Conservation (phyloP, 2,797 vertebrate genomes). For the Microchirus variegatus region DNA sequence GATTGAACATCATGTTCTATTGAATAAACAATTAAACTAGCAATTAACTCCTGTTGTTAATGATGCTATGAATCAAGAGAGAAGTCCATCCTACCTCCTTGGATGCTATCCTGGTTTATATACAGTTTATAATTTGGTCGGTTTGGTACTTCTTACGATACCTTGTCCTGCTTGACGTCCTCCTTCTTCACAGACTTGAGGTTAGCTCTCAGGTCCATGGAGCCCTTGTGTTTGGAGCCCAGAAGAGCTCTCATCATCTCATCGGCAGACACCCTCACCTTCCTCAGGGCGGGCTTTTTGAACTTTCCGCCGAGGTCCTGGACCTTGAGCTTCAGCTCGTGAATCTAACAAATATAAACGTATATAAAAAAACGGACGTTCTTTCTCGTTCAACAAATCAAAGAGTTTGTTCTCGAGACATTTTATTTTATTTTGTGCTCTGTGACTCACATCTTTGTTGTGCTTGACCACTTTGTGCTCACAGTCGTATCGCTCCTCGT, state of each 20-base stretch:
- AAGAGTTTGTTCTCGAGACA: no score
- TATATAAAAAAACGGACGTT: no score
- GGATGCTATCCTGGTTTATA: no score
- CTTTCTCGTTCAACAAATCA: no score
- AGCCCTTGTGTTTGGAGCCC: constrained; percentile 86
- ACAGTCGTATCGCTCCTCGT: constrained; percentile 84
- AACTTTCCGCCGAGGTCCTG: constrained; percentile 85
- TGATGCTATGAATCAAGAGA: no score
- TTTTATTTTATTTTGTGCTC: no score
- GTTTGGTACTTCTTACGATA: constrained; percentile 20
- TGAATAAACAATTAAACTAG: no score
- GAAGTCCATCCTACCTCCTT: no score
- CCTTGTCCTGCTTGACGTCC: constrained; percentile 85
- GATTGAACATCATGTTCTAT: no score
- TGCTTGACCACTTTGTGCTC: constrained; percentile 84
- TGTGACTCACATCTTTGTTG: constrained; percentile 84
- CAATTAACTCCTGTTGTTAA: no score
- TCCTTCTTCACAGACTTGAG: constrained; percentile 88
- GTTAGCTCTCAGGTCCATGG: constrained; percentile 85
- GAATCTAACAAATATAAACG: constrained; percentile 69
- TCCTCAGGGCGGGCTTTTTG: constrained; percentile 83
- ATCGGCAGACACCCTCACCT: constrained; percentile 86
- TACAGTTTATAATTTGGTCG: no score
- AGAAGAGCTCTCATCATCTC: constrained; percentile 86
- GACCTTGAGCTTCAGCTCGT: constrained; percentile 83